phyloP scores from a whole-genome alignment of 1,140 invertebrate species.

The Berghia stephanieae region DNA sequence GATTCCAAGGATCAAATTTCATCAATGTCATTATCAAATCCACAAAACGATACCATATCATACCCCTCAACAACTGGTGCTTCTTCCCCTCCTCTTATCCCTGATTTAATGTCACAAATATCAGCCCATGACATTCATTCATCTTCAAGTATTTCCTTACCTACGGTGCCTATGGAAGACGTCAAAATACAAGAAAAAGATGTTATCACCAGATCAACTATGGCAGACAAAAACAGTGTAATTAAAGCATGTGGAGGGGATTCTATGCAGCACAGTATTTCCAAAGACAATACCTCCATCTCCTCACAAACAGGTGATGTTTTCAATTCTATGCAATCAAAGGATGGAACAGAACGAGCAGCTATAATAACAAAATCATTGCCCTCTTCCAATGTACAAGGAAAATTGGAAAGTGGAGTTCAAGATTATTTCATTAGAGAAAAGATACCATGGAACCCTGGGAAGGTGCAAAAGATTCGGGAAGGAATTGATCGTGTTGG shows the following conservation, averaged over 20 bases:
- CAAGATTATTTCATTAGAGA: constrained; percentile 71
- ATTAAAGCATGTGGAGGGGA: neutral
- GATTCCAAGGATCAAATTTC: no score
- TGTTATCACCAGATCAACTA: no score
- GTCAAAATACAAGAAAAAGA: no score
- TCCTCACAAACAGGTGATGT: neutral
- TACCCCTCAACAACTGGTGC: no score
- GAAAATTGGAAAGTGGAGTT: constrained; percentile 33
- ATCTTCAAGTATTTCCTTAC: no score
- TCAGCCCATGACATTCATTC: no score
- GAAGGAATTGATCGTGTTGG: constrained; percentile 70
- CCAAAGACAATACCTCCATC: neutral
- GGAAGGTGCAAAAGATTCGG: constrained; percentile 73
- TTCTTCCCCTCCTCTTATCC: no score
- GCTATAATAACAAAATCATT: neutral
- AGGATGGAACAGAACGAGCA: neutral
- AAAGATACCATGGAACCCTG: constrained; percentile 73
- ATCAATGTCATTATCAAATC: no score
- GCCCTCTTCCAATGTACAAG: neutral
- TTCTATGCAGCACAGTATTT: neutral
- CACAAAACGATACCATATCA: no score
- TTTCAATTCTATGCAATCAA: neutral
- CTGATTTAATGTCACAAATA: no score
- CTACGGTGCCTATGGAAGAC: no score
- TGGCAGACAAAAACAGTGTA: neutral